phyloP scores from a whole-genome alignment of 92 coral and sea anemone species.

The Meandrina meandrites region DNA sequence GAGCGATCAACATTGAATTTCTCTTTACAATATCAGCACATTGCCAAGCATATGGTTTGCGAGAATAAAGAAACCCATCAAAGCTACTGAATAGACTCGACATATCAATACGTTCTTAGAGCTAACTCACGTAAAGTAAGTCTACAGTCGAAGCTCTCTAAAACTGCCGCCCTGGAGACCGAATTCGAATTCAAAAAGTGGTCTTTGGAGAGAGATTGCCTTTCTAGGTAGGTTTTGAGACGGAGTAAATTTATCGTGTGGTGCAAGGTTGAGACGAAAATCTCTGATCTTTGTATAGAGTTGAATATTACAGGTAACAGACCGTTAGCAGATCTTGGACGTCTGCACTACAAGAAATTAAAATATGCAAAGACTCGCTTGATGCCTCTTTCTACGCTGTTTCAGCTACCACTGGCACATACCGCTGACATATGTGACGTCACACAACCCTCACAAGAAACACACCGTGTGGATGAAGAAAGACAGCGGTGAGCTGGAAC shows the following conservation, averaged over 20 bases:
- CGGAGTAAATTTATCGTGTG: not conserved
- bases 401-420: conserved; percentile 78
- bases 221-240: not conserved
- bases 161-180: not conserved
- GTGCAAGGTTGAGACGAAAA: too few relatives aligned
- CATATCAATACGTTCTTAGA: not conserved
- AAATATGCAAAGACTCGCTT: not conserved
- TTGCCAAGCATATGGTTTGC: not conserved
- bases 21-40: not conserved
- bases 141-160: not conserved
- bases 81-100: not conserved
- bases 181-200: not conserved
- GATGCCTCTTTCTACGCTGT: not conserved
- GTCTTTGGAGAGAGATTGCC: not conserved
- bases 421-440: conserved; percentile 88
- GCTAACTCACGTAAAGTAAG: not conserved
- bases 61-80: not conserved
- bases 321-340: not conserved
- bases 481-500: conserved; percentile 62
- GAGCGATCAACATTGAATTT: not conserved
- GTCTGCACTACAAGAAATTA: not conserved
- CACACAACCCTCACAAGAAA: conserved; percentile 59
- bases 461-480: conserved; percentile 83
- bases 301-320: too few relatives aligned
- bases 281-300: too few relatives aligned